A percentile compares a stretch with the other conserved stretches of the same genome.
These are phyloP conservation scores for Ptilonorhynchus violaceus DNA, from an alignment of 2,113 vertebrate species.

Conservation along the genomic window DNA sequence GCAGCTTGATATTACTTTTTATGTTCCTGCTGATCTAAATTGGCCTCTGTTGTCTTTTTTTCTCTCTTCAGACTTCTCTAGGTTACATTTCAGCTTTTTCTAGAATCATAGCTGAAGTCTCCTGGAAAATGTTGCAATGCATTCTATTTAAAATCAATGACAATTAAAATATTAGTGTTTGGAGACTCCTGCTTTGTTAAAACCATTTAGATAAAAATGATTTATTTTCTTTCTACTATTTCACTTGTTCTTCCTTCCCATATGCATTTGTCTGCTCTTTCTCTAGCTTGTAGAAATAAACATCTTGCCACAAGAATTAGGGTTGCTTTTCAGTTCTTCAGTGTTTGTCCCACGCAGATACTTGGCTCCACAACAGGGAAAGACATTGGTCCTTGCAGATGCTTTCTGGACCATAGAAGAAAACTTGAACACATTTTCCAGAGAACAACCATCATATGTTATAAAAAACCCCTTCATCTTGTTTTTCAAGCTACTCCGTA, in stretches of 20 bases:
- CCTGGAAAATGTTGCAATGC: not conserved
- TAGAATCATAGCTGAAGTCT: not conserved
- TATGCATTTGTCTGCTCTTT: not conserved
- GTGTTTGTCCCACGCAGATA: not conserved
- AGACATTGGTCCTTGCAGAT: not conserved
- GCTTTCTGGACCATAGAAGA: not conserved
- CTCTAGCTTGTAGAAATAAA: not conserved
- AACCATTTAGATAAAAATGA: not conserved
- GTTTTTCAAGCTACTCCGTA: not conserved
- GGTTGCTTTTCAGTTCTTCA: not conserved
- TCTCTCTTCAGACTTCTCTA: not conserved
- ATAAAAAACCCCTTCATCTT: not conserved
- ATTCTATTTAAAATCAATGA: not conserved
- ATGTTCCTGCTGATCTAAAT: not conserved
- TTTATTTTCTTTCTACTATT: not conserved
- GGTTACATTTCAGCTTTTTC: not conserved
- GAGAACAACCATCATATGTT: accelerated
- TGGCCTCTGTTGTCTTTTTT: not conserved
- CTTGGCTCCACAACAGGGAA: not conserved
- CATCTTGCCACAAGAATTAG: not conserved
- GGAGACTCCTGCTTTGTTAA: not conserved
- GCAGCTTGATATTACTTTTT: not conserved
- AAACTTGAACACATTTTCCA: not conserved
- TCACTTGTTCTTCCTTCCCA: not conserved
- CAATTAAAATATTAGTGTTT: not conserved